Evolutionary conservation across 92 coral and sea anemone species (phyloP).

Genomic region (Galaxea fascicularis): DNA sequence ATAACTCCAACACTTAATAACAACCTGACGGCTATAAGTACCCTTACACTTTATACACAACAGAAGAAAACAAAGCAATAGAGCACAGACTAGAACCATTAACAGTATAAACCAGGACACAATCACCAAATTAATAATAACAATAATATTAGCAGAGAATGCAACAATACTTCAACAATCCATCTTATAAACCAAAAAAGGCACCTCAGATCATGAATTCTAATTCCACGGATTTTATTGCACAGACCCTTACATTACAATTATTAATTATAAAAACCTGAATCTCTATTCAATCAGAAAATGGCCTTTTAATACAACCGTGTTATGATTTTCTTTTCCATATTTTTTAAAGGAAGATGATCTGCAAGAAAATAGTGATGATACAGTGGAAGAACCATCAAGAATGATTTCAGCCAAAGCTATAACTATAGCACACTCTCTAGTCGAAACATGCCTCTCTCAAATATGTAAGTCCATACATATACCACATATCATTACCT

Average conservation of each 20-base stretch:
- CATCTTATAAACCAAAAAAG: background rate
- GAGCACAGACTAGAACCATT: background rate
- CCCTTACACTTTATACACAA: background rate
- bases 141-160: background rate
- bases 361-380: background rate
- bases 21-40: background rate
- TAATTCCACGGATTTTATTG: background rate
- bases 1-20: background rate
- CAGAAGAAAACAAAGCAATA: background rate
- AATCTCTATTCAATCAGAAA: background rate
- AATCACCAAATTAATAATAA: constrained; percentile 1
- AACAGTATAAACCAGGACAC: background rate
- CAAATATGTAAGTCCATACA: constrained; percentile 7
- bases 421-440: background rate
- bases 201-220: background rate
- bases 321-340: background rate
- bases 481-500: background rate
- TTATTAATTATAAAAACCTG: background rate
- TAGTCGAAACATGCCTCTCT: background rate
- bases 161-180: background rate
- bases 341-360: background rate
- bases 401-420: constrained; percentile 3
- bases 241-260: background rate
- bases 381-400: background rate
- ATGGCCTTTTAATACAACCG: background rate